These are phyloP conservation scores for Apodemia mormo DNA, from an alignment of 2,888 invertebrate species.

Conservation along the genomic window DNA sequence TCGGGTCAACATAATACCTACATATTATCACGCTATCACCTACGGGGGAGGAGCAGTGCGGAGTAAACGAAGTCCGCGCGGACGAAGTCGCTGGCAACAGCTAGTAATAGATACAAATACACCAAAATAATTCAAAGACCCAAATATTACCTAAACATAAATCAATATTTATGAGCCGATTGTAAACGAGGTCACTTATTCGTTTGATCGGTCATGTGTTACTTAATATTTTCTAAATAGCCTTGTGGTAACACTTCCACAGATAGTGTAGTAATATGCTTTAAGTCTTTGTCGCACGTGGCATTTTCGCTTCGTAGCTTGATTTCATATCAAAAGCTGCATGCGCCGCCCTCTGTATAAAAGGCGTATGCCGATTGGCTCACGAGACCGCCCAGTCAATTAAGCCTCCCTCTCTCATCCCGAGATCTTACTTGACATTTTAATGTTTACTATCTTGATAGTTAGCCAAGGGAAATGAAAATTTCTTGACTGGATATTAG, in stretches of 20 bases:
- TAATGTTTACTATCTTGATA: slow-evolving; percentile 67
- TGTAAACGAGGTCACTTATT: slow-evolving; percentile 39
- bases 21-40: too few relatives aligned
- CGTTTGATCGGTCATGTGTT: slow-evolving; percentile 36
- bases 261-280: slow-evolving; percentile 44
- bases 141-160: slow-evolving; percentile 20
- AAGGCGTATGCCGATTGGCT: slow-evolving; percentile 61
- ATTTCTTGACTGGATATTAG: slow-evolving; percentile 23
- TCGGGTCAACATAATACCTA: too few relatives aligned
- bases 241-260: slow-evolving; percentile 38
- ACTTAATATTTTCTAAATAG: slow-evolving; percentile 38
- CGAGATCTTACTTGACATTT: slow-evolving; percentile 72
- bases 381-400: slow-evolving; percentile 68
- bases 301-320: slow-evolving; percentile 74
- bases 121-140: slow-evolving; percentile 4
- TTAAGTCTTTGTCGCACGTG: slow-evolving; percentile 50
- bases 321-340: slow-evolving; percentile 57
- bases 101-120: too few relatives aligned
- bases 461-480: slow-evolving; percentile 39
- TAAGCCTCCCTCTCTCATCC: slow-evolving; percentile 64
- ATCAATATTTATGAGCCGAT: slow-evolving; percentile 28
- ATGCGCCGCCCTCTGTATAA: slow-evolving; percentile 61
- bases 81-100: too few relatives aligned
- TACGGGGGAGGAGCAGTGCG: too few relatives aligned
- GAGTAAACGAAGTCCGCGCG: too few relatives aligned